Base-by-base conservation (phyloP, 1,140 invertebrate genomes). In the Leptinotarsa texana region DNA sequence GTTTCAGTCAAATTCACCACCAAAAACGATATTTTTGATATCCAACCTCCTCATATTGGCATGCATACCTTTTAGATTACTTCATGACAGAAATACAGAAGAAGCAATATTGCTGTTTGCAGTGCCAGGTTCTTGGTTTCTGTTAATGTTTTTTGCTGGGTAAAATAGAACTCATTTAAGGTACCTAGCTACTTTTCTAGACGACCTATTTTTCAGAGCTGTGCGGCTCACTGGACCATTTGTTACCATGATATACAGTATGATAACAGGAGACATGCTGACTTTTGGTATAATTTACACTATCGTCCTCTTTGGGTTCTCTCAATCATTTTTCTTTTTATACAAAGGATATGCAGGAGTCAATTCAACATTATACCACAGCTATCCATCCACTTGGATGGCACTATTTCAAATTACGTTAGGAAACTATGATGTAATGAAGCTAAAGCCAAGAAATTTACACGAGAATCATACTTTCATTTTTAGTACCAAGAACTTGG, bases 141-240 rank as follows among this genome's bases (percentile, higher is more conserved):
- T 98, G 70, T 89, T 99, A 1, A 97, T 99, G 92, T 99, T 99
- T 86, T 99, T 99, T 88, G 97, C 97, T 49, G 96, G 97, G 97
- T 99, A 88, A 87, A 85, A 18, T 47, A 27, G 47, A 75, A 68
- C 24, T 68, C 0, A 68, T 68, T 68, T 71, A 69, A 69, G 24
- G 15, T 57, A 15, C 48, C 48, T 13, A 49, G n/a, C n/a, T n/a
- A n/a, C 15, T 57, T 18, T 57, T 57, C 6, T 11, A 42, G 33
- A 42, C 33, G 8, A 42, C 11, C 33, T 57, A n/a, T 72, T 63
- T 77, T 81, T 69, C 73, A 99, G 97, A 33, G 96, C 96, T 51
- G 91, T 98, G 18, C 92, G 94, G 70, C 84, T 98, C 65, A 98
- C 96, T 1, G 98, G 98, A 69, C 97, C 97, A 0, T 98, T 99